Evolutionary conservation across 2,888 invertebrate genomes (phyloP).

Genomic region (Onchidella celtica): DNA sequence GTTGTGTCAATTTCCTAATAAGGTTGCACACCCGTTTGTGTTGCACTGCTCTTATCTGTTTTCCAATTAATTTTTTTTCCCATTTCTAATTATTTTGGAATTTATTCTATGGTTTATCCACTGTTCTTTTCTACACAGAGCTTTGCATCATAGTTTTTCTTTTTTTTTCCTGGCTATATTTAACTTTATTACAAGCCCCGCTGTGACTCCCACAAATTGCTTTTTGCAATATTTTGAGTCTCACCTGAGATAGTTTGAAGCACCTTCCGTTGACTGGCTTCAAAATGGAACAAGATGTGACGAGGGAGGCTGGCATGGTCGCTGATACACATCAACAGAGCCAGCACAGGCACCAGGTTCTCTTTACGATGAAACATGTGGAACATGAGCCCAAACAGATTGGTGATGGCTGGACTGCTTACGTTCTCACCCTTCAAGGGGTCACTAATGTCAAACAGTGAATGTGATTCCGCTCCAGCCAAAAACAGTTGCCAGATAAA

Average conservation of each 20-base stretch:
- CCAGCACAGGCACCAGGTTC: conserved; percentile 48
- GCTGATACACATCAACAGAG: conserved; percentile 53
- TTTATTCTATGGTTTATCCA: too few relatives aligned
- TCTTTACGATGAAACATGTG: conserved; percentile 37
- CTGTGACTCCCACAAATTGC: too few relatives aligned
- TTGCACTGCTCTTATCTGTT: too few relatives aligned
- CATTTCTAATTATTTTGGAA: too few relatives aligned
- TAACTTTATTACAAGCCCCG: too few relatives aligned
- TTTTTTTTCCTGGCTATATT: too few relatives aligned
- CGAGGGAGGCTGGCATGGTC: conserved; percentile 50
- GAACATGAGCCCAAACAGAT: conserved; percentile 41
- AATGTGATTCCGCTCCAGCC: conserved; percentile 58
- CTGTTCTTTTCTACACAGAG: too few relatives aligned
- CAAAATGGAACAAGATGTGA: conserved; percentile 49
- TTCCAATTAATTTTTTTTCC: too few relatives aligned
- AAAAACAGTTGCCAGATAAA: conserved; percentile 58
- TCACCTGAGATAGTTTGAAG: conserved; percentile 53
- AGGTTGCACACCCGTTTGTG: too few relatives aligned
- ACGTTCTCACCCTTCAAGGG: conserved; percentile 31
- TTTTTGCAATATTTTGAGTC: too few relatives aligned
- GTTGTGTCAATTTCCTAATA: too few relatives aligned
- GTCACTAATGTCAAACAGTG: conserved; percentile 50
- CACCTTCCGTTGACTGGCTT: conserved; percentile 43
- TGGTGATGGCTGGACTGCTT: conserved; percentile 35
- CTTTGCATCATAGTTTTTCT: too few relatives aligned